phyloP scores from a whole-genome alignment of 1,140 invertebrate species.

The Uloborus diversus region DNA sequence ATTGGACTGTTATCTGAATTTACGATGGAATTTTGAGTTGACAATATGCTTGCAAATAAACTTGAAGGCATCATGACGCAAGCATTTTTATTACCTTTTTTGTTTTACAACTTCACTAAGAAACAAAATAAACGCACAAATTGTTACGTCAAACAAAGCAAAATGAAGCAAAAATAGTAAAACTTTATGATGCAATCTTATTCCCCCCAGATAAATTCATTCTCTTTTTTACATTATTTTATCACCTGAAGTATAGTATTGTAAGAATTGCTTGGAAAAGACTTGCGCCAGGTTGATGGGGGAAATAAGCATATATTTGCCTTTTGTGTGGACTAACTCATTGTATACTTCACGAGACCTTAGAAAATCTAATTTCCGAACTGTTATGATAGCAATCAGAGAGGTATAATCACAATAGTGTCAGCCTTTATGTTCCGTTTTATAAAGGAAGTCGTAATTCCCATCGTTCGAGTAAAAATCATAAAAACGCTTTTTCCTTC shows the following conservation, averaged over 20 bases:
- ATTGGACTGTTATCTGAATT: too few species aligned
- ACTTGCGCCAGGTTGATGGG: background rate
- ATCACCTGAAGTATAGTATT: conserved; percentile 14
- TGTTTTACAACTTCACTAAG: too few species aligned
- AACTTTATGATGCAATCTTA: background rate
- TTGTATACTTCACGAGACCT: conserved; percentile 10
- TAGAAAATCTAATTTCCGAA: conserved; percentile 34
- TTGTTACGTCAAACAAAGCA: background rate
- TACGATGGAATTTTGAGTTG: too few species aligned
- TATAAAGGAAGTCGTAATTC: conserved; percentile 48
- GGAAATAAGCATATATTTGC: conserved; percentile 25
- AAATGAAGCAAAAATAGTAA: conserved; percentile 12
- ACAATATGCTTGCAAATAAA: too few species aligned
- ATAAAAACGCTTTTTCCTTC: background rate
- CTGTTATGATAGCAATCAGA: conserved; percentile 40
- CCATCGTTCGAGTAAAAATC: conserved; percentile 11
- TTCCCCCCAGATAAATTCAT: background rate
- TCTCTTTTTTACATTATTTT: conserved; percentile 9
- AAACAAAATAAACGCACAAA: background rate
- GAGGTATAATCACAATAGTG: conserved; percentile 30
- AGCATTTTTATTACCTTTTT: too few species aligned
- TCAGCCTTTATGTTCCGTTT: conserved; percentile 18
- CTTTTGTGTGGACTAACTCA: conserved; percentile 25
- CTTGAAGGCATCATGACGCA: too few species aligned
- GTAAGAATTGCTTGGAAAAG: background rate